A percentile compares a stretch with the other conserved stretches of the same genome.
These are phyloP conservation scores for Eupsittula cactorum DNA, from an alignment of 2,113 vertebrate species.

Conservation along the genomic window DNA sequence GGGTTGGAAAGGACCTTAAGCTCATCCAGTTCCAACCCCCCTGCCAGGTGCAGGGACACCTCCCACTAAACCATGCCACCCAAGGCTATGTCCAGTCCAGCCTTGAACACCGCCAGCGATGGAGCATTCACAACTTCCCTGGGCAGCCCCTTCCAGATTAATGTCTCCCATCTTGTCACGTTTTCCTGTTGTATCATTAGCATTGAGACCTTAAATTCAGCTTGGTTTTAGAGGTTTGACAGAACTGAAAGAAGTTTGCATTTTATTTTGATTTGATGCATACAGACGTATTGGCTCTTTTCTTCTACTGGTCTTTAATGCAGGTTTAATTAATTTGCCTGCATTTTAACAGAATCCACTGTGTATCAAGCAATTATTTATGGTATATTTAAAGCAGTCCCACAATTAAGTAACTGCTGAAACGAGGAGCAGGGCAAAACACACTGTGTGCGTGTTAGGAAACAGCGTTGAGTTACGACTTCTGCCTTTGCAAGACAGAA, in stretches of 20 bases:
- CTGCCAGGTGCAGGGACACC: no score
- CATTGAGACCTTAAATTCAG: neutral
- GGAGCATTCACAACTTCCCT: no score
- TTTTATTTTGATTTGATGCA: neutral
- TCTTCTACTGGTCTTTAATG: neutral
- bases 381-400: neutral
- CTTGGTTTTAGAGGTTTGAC: conserved; percentile 4
- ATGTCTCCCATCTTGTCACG: neutral
- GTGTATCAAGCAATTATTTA: neutral
- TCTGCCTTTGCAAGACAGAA: neutral
- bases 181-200: conserved; percentile 19
- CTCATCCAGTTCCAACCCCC: accelerated
- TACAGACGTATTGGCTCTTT: neutral
- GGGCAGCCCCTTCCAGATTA: neutral
- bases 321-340: neutral
- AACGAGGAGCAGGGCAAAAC: neutral
- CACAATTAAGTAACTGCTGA: neutral
- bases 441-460: neutral
- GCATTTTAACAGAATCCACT: neutral
- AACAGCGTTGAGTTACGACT: neutral
- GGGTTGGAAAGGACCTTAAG: no score
- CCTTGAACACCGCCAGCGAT: no score
- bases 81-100: no score
- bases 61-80: no score
- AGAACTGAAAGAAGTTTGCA: neutral